phyloP scores from a whole-genome alignment of 2,113 vertebrate species.

The Dendropsophus ebraccatus region DNA sequence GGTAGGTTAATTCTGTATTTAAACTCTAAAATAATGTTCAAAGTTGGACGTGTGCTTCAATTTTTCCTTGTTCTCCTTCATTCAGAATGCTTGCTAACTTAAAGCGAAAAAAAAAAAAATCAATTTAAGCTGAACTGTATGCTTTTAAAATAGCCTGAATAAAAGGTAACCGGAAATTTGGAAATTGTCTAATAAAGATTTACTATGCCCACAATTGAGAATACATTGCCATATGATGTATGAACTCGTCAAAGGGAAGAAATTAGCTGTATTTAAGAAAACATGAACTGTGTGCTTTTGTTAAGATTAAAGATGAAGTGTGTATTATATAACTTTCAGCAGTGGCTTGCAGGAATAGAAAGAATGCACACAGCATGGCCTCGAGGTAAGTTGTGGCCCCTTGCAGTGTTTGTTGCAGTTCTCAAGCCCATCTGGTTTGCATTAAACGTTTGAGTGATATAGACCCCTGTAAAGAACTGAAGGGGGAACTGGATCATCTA shows the following conservation, averaged over 20 bases:
- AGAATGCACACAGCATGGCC: conserved; percentile 19
- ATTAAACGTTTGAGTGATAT: conserved; percentile 36
- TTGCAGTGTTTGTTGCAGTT: conserved; percentile 41
- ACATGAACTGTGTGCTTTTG: neutral
- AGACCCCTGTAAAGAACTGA: conserved; percentile 39
- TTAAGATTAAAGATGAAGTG: neutral
- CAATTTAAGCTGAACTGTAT: neutral
- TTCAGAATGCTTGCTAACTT: neutral
- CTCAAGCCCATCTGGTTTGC: conserved; percentile 48
- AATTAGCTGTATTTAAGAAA: conserved; percentile 10
- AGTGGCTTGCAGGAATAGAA: neutral
- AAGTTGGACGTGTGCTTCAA: neutral
- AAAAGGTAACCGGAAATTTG: conserved; percentile 7
- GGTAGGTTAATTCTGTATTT: neutral
- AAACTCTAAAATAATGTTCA: neutral
- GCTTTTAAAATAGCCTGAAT: neutral
- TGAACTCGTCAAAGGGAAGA: neutral
- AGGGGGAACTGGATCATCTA: conserved; percentile 40
- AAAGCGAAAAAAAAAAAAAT: neutral
- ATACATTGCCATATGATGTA: conserved; percentile 15
- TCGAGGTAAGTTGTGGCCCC: conserved; percentile 31
- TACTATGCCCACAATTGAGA: neutral
- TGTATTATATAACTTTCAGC: conserved; percentile 26
- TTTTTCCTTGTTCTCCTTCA: neutral
- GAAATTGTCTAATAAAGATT: neutral